Evolutionary conservation across 2,797 vertebrate genomes (phyloP).

Genomic region (Acropternis orthonyx): DNA sequence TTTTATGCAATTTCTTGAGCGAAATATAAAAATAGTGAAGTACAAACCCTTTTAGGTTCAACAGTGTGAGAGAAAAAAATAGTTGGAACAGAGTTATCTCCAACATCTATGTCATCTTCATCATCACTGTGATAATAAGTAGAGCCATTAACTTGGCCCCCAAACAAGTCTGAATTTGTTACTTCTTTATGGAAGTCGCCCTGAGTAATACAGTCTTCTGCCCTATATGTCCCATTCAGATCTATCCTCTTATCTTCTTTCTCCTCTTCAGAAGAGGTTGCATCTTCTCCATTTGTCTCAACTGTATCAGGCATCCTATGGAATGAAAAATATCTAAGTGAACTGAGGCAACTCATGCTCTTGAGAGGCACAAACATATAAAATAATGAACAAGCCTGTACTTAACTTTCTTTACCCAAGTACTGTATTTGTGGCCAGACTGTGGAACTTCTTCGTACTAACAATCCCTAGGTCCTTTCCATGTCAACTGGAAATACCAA

Average conservation of each 20-base stretch:
- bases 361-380: neutral
- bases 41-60: conserved; percentile 93
- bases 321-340: neutral
- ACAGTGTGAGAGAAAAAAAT: conserved; percentile 95
- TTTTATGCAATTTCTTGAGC: neutral
- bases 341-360: neutral
- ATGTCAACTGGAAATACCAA: neutral
- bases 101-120: conserved; percentile 69
- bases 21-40: neutral
- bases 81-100: conserved; percentile 78
- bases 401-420: neutral
- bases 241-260: conserved; percentile 73
- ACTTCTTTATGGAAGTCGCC: conserved; percentile 13
- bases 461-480: neutral
- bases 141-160: conserved; percentile 41
- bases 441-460: neutral
- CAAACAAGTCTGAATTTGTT: neutral
- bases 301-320: conserved; percentile 77
- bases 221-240: conserved; percentile 8
- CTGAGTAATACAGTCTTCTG: conserved; percentile 23
- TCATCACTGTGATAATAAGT: conserved; percentile 65
- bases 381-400: neutral
- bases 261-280: conserved; percentile 86
- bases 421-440: neutral
- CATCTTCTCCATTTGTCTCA: conserved; percentile 82